Base-by-base conservation (phyloP, 2,797 vertebrate species). In the Lindbergichthys nudifrons region DNA sequence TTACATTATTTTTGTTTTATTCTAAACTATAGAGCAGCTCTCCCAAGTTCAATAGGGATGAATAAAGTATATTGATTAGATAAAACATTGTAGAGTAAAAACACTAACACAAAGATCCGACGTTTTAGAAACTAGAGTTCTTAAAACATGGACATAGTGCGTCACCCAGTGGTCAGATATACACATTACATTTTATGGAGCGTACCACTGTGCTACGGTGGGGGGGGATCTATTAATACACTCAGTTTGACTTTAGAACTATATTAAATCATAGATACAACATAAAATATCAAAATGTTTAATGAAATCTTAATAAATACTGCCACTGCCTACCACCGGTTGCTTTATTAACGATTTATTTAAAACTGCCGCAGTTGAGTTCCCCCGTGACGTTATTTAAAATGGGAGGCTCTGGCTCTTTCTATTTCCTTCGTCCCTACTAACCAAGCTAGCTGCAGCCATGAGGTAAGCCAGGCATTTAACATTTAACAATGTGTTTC, bases 391-490 rank as follows among this genome's bases (percentile, higher is more conserved):
- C 5, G 12, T 32, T 10, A 11, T 7, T 3, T 75, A 68, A 48
- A 86, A 80, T 93, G 87, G 91, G 88, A 52, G 1, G 0, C 19
- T 3, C 87, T 21, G 0, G 6, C 0, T 3, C 15, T 0, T 21
- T 71, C 83, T 53, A 69, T 71, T 90, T 82, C 85, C 74, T 70
- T 18, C 63, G 58, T 68, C 9, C 80, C 45, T 45, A 36, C 32
- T 36, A 7, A 1, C 48, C 62, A 61, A 88, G 77, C 84, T 79
- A 87, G 14, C 53, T 4, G 85, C 77, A 92, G 84, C 79, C 86
- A 92, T 91, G 91, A 93, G 91, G 92, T 93, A 50, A 87, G 82
- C 1, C 9, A 45, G 3, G 32, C 13, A 6, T 54, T 18, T 15
- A 3, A 15, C 2, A 42, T 58, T 8, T 50, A 77, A 70, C 53